A percentile compares a stretch with the other conserved stretches of the same genome.
Conservation (phyloP, 2,113 vertebrate genomes). For the Deroptyus accipitrinus region DNA sequence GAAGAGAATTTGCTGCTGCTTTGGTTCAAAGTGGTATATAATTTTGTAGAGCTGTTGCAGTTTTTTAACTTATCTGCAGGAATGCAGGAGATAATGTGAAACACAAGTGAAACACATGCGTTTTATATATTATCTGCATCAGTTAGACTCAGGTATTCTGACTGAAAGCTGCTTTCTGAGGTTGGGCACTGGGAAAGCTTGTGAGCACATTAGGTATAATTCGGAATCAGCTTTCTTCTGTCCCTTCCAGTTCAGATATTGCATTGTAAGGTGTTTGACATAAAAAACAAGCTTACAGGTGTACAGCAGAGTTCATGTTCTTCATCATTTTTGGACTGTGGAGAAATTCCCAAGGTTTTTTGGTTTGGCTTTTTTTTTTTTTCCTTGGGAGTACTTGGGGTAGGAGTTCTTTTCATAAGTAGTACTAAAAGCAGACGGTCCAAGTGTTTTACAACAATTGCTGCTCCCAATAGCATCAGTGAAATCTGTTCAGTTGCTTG, state of each 20-base stretch:
- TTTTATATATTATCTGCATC: conserved; percentile 35
- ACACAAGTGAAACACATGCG: background rate
- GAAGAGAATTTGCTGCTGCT: conserved; percentile 42
- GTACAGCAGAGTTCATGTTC: background rate
- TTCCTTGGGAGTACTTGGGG: background rate
- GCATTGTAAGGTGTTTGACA: background rate
- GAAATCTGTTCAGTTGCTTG: background rate
- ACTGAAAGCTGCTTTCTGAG: conserved; percentile 58
- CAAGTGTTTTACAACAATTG: background rate
- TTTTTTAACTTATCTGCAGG: conserved; percentile 55
- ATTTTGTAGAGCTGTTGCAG: conserved; percentile 25
- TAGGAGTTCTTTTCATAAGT: background rate
- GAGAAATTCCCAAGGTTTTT: background rate
- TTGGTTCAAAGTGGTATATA: conserved; percentile 14
- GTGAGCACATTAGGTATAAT: background rate
- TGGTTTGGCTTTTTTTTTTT: background rate
- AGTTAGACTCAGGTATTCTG: conserved; percentile 72
- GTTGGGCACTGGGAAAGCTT: conserved; percentile 6
- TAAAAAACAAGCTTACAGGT: background rate
- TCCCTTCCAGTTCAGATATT: background rate
- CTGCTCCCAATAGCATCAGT: background rate
- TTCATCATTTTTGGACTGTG: background rate
- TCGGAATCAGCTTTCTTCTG: background rate
- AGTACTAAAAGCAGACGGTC: background rate
- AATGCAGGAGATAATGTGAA: conserved; percentile 65